phyloP scores from a whole-genome alignment of 2,113 vertebrate genomes.

The Vulpes vulpes region DNA sequence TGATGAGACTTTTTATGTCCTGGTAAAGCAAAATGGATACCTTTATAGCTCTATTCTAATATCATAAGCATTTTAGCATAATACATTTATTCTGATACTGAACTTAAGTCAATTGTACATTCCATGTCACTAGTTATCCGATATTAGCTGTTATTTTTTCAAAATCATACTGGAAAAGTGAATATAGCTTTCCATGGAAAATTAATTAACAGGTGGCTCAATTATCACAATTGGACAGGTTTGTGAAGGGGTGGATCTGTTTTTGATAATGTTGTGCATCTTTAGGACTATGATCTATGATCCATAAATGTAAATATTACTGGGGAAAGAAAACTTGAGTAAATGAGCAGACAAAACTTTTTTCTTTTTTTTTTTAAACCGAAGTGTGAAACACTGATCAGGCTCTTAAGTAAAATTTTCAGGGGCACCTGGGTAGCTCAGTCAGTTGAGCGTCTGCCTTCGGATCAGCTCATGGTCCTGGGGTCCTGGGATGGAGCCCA shows the following conservation, averaged over 20 bases:
- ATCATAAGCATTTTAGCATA: background rate
- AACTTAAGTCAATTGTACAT: constrained; percentile 12
- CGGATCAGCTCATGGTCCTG: background rate
- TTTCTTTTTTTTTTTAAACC: background rate
- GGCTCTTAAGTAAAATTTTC: background rate
- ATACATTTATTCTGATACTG: background rate
- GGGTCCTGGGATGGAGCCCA: background rate
- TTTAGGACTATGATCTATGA: constrained; percentile 11
- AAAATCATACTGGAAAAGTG: background rate
- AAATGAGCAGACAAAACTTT: background rate
- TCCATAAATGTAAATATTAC: background rate
- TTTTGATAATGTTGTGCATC: background rate
- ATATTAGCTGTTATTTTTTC: constrained; percentile 33
- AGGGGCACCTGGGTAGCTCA: background rate
- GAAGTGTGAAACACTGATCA: background rate
- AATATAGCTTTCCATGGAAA: background rate
- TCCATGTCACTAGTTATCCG: background rate
- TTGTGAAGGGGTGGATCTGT: background rate
- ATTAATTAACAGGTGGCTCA: background rate
- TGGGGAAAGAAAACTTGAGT: constrained; percentile 31
- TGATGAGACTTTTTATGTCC: background rate
- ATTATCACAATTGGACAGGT: background rate
- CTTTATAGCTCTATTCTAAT: background rate
- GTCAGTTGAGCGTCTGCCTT: background rate
- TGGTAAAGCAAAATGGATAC: constrained; percentile 17